Evolutionary conservation across 2,888 invertebrate genomes (phyloP), one percentile per base, ranked within the genome.

Genomic region (Escarpia spicata): DNA sequence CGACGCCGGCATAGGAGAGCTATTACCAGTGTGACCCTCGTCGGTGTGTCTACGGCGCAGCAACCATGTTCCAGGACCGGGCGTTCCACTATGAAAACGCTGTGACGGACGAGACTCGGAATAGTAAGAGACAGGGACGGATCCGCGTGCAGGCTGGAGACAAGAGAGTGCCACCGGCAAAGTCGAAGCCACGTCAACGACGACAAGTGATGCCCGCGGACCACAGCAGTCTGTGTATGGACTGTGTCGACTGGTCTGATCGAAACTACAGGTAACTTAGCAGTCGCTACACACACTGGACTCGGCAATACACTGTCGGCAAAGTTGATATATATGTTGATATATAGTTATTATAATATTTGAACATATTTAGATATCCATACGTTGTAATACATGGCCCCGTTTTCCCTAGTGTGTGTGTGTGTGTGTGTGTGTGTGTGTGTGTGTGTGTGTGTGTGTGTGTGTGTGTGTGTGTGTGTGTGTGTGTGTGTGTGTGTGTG

Each of bases 81-180:
- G 75, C 19, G 6, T 75, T 75, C 75, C 26, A 75, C 75, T 75
- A 75, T 26, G 75, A 75, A 26, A 75, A 75, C 75, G 75, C 4
- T 26, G 26, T 26, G 19, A 26, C n/a, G n/a, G 75, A 75, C 75
- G 75, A 75, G 75, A 75, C 75, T n/a, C 75, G 75, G 26, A 19
- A 75, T 26, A 75, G 75, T 26, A 75, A 75, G 75, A 75, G 75
- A 26, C 75, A 75, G 75, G 75, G 75, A 75, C 75, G 75, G 90
- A 92, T 93, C 44, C 92, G 90, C 2, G 94, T 93, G 6, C 90
- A 92, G 45, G 93, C 92, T 60, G 94, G 94, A 26, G 94, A 94
- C 92, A 93, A 93, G 92, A 93, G 94, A 15, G 93, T 94, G 12
- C 91, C 93, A 6, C 94, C 94, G 58, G 94, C 92, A 91, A 94